A percentile compares a stretch with the other conserved stretches of the same genome.
Conservation (phyloP, 2,797 vertebrate genomes). For the Diceros bicornis region DNA sequence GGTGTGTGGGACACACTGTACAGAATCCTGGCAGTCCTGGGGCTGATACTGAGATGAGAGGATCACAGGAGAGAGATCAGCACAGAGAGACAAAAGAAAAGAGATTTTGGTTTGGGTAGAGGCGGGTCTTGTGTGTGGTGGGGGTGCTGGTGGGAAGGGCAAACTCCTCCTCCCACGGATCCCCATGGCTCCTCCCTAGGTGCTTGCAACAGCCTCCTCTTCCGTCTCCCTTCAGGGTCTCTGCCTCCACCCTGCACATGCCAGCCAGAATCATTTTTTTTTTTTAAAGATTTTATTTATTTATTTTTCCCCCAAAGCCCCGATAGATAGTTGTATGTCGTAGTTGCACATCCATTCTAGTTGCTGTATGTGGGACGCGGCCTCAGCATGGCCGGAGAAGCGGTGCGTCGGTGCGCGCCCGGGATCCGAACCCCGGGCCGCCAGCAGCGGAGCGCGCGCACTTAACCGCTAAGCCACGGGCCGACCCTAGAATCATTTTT, state of each 20-base stretch:
- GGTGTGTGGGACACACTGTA: neutral
- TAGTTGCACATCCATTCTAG: too few relatives aligned
- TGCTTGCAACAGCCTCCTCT: neutral
- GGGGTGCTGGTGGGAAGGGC: neutral
- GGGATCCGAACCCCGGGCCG: too few relatives aligned
- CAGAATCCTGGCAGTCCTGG: neutral
- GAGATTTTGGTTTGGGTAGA: neutral
- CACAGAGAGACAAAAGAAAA: neutral
- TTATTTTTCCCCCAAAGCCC: too few relatives aligned
- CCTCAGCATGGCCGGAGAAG: too few relatives aligned
- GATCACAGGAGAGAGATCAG: neutral
- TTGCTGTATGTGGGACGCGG: too few relatives aligned
- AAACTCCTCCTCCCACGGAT: neutral
- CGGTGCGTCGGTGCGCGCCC: too few relatives aligned
- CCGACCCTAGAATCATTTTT: conserved; percentile 2
- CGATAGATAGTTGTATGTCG: too few relatives aligned
- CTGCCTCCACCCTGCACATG: neutral
- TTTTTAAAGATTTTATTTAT: too few relatives aligned
- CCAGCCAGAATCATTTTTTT: neutral
- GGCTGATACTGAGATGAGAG: neutral
- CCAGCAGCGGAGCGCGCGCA: too few relatives aligned
- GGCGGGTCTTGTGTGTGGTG: neutral
- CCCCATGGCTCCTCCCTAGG: too few relatives aligned
- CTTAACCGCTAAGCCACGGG: too few relatives aligned
- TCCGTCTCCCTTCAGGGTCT: neutral